These are phyloP conservation scores for Masnerella sp. DNA, from an alignment of 2,888 invertebrate genomes.

Conservation along the genomic window DNA sequence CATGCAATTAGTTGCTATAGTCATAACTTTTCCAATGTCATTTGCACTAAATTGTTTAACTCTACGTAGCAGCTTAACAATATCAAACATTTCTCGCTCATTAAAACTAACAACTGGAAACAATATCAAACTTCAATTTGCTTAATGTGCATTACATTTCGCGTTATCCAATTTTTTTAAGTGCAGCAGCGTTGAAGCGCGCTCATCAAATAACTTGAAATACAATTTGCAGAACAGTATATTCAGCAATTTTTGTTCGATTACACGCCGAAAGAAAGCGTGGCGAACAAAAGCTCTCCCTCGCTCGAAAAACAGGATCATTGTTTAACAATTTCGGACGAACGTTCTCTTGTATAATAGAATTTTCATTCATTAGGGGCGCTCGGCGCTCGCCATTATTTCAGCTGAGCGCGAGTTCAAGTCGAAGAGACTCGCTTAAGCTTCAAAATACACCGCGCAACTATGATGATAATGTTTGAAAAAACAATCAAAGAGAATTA, in stretches of 20 bases:
- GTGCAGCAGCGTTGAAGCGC: too few relatives aligned
- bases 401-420: slow-evolving; percentile 10
- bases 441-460: slow-evolving; percentile 31
- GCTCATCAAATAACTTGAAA: too few relatives aligned
- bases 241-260: neutral
- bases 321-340: slow-evolving; percentile 19
- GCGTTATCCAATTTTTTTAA: too few relatives aligned
- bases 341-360: slow-evolving; percentile 33
- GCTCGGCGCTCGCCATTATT: slow-evolving; percentile 21
- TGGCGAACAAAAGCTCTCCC: slow-evolving; percentile 7
- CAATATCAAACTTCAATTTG: too few relatives aligned
- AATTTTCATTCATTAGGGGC: slow-evolving; percentile 39
- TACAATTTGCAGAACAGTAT: too few relatives aligned
- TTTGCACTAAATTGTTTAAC: too few relatives aligned
- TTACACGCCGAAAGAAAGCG: neutral
- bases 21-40: too few relatives aligned
- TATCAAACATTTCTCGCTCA: too few relatives aligned
- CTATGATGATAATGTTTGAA: slow-evolving; percentile 19
- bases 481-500: slow-evolving; percentile 24
- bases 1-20: too few relatives aligned
- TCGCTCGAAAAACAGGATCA: slow-evolving; percentile 21
- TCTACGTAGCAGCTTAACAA: too few relatives aligned
- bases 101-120: too few relatives aligned
- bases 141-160: too few relatives aligned
- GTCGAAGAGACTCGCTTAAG: slow-evolving; percentile 25